phyloP scores from a whole-genome alignment of 2,797 vertebrate species.

The Melanotaenia parkinsoni region DNA sequence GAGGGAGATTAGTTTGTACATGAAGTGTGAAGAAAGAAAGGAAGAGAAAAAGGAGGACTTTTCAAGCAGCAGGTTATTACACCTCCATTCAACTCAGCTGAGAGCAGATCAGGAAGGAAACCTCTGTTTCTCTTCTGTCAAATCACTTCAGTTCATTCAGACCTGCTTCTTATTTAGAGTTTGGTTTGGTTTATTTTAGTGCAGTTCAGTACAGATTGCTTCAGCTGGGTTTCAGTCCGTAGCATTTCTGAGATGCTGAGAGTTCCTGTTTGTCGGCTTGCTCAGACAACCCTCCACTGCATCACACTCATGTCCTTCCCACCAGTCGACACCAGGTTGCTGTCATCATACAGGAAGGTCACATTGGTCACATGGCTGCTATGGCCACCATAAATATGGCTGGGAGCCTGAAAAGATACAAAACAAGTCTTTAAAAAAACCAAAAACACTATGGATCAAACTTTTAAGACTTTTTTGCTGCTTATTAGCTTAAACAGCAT shows the following conservation, averaged over 20 bases:
- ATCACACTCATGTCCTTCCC: conserved; percentile 98
- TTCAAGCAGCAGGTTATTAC: conserved; percentile 35
- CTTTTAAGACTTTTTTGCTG: not conserved
- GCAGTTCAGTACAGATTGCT: conserved; percentile 46
- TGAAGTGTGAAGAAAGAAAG: conserved; percentile 57
- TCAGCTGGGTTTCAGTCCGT: conserved; percentile 8
- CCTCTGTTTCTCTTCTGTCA: conserved; percentile 42
- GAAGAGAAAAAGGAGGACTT: conserved; percentile 33
- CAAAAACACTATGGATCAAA: not conserved
- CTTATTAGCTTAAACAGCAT: not conserved
- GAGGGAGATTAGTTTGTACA: conserved; percentile 28
- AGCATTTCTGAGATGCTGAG: conserved; percentile 29
- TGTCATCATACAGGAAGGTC: conserved; percentile 92
- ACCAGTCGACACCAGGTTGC: conserved; percentile 94
- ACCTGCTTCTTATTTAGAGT: conserved; percentile 47
- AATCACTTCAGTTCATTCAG: conserved; percentile 46
- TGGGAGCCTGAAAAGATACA: conserved; percentile 87
- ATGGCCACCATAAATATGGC: conserved; percentile 92
- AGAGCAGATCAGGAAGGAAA: conserved; percentile 46
- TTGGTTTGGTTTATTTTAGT: conserved; percentile 61
- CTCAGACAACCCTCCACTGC: conserved; percentile 95
- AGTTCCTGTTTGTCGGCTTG: conserved; percentile 13
- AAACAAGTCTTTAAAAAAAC: not conserved
- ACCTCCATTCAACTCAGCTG: conserved; percentile 39
- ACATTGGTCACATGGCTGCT: conserved; percentile 99